Evolutionary conservation across 1,140 invertebrate genomes (phyloP), one percentile per base, ranked within the genome.

Genomic region (Mycetomoellerius zeteki): DNA sequence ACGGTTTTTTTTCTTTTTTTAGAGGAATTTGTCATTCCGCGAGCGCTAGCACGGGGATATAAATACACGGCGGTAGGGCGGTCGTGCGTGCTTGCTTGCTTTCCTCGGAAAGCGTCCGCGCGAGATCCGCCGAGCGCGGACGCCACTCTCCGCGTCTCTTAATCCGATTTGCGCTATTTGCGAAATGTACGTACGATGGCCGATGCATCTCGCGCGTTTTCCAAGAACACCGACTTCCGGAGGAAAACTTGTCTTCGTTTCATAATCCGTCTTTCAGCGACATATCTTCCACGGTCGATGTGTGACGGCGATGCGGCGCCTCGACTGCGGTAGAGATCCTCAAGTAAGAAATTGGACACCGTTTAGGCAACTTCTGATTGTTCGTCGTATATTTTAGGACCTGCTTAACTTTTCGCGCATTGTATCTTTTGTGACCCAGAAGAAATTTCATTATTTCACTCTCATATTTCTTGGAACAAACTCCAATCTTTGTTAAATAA

Each of bases 21-120:
- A 84, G 54, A 62, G 56, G 62, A 73, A 84, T 47, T 27, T 84
- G 80, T 84, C 80, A 75, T 84, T 75, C 80, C 43, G 6, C 80
- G 54, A 69, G 65, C 65, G 64, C 33, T 67, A 52, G 33, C 80
- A 47, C 33, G 67, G 24, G 60, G 80, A 84, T 84, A 84, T 84
- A 84, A 84, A 84, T 84, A 50, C 54, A 21, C 80, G 7, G 19
- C 37, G 12, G 6, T n/a, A n/a, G 3, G 33, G 43, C 16, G 24
- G 24, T 12, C 24, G 37, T 21, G 76, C 14, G 54, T 19, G 52
- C 47, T n/a, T 43, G 52, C 47, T n/a, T 43, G 50, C 72, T n/a
- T 71, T 71, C 78, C 58, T 16, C 50, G 24, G 67, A 43, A 72
- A 43, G 33, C 24, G 6, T 30, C 24, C 64, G 37, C 33, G 56